Base-by-base conservation (phyloP, 2,888 invertebrate species). In the Ophion slaviceki region DNA sequence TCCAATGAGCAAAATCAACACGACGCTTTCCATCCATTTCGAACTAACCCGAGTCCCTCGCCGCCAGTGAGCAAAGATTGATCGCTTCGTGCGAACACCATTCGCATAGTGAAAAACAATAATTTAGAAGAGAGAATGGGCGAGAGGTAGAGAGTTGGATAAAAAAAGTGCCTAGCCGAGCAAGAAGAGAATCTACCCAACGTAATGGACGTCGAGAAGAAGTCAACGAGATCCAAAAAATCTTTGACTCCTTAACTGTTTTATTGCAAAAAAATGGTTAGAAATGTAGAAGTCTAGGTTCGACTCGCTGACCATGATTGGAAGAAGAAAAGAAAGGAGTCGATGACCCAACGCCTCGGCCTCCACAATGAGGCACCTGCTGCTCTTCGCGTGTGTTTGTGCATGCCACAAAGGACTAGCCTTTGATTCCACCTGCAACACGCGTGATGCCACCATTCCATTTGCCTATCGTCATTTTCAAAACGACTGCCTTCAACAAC, bases 351-450 rank as follows among this genome's bases (percentile, higher is more conserved):
- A 87, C 68, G 17, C 71, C 75, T 53, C 66, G 75, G 61, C 36
- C 74, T 53, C 10, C 57, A 57, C 32, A 64, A 32, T 59, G 28
- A 66, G 87, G 86, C 90, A 91, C 91, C 91, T 91, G 91, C 90
- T 77, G 20, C 72, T 28, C 77, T 53, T 32, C 67, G 36, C 57
- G 45, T 53, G 62, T 24, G 59, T 40, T 64, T 86, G 79, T 62
- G 75, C 62, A 57, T n/a, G 14, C 20, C 74, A n/a, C 64, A 68
- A 71, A 80, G 85, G 71, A 87, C 82, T 86, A 86, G 84, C 87
- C 88, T 89, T 87, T 88, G 89, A 90, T 90, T 90, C 84, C 91
- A 91, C 90, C 91, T 91, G 91, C 91, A 87, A 81, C 80, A 86
- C 80, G 67, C 68, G 68, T 75, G 77, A 82, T 14, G 71, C 72